Evolutionary conservation across 2,888 invertebrate species (phyloP), one percentile per base, ranked within the genome.

Genomic region (Lasioglossum lativentre): DNA sequence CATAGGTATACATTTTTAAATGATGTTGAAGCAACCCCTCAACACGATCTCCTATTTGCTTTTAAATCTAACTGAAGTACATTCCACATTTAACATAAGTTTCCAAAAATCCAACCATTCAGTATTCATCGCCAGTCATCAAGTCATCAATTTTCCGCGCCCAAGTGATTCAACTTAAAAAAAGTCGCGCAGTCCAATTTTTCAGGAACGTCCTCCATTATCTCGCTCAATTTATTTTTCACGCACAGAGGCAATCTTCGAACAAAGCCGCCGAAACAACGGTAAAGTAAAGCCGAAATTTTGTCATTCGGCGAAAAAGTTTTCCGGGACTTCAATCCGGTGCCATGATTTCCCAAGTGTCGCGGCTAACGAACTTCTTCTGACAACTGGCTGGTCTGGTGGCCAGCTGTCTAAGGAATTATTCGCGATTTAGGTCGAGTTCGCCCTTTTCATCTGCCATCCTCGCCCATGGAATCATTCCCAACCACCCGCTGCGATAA

Each of bases 321-420:
- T 78, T 34, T 34, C 10, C n/a, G 12, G 12, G 12, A 12, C 10
- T n/a, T n/a, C 56, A n/a, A n/a, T n/a, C 56, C n/a, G 56, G 59
- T 2, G 52, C 40, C n/a, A 23, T 23, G 68, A 78, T 75, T 78
- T 66, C 75, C 66, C 72, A 66, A 56, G 72, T 27, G 47, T 75
- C 40, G 3, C 10, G 6, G n/a, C 40, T 56, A 82, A 83, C 38
- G 63, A 83, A 72, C 30, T 75, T 75, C 27, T n/a, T 42, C 6
- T 40, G 56, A 75, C n/a, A 63, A 78, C 34, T 23, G 71, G 0
- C n/a, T 5, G 40, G 30, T 12, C 42, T 14, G 30, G 19, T n/a
- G n/a, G 42, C 30, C n/a, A 34, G 30, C 30, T 16, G 3, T 27
- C 47, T 56, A 27, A 68, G 73, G 70, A 59, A 83, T 82, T 56